These are phyloP conservation scores for Platysternon megacephalum DNA, from an alignment of 2,113 vertebrate genomes.

Conservation along the genomic window DNA sequence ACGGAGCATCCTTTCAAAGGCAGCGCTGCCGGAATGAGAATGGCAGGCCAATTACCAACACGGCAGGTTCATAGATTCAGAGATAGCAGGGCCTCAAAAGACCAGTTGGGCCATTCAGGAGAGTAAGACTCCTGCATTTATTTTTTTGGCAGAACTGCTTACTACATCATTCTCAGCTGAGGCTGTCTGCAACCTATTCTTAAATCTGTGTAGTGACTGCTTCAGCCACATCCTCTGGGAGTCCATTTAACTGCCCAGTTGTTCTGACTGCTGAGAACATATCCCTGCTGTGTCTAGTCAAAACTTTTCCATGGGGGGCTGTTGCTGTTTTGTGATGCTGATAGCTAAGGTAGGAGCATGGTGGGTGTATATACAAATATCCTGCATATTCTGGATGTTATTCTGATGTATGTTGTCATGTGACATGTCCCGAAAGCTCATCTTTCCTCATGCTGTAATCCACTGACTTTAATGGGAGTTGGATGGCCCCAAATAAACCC, in stretches of 20 bases:
- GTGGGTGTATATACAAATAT: too few species aligned
- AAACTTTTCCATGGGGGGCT: neutral
- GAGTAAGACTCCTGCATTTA: neutral
- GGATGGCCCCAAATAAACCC: neutral
- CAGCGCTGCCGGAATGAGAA: neutral
- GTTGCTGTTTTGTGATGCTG: neutral
- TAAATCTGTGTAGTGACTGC: fast-evolving
- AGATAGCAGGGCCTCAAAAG: neutral
- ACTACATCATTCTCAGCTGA: fast-evolving
- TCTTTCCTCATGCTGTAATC: neutral
- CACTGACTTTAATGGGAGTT: neutral
- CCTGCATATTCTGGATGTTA: neutral
- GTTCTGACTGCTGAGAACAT: neutral
- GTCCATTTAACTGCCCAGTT: neutral
- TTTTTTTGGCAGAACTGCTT: neutral
- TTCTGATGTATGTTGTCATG: neutral
- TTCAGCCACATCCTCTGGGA: neutral
- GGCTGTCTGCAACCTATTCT: neutral
- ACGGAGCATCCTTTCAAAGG: neutral
- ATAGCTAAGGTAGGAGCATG: neutral
- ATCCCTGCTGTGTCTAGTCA: neutral
- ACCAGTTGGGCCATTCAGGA: neutral
- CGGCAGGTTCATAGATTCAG: neutral
- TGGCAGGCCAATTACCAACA: constrained; percentile 38
- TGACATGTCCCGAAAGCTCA: neutral